A percentile compares a stretch with the other conserved stretches of the same genome.
Evolutionary conservation across 2,113 vertebrate genomes (phyloP).

Genomic region (Monopterus albus): DNA sequence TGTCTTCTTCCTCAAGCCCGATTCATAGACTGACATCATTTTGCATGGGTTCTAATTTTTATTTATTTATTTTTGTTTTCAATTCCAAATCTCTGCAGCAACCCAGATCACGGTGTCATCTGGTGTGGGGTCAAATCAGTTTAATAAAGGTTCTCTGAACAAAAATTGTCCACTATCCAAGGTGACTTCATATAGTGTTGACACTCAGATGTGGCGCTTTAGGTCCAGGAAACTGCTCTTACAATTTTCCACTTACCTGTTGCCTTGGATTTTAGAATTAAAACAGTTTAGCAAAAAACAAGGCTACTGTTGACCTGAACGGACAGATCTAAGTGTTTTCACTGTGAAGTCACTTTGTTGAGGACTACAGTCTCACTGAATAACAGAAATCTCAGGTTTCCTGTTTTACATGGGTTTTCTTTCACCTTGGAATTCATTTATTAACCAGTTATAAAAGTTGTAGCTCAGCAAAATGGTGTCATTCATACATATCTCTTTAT

Average conservation of each 20-base stretch:
- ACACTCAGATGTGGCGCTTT: slow-evolving; percentile 4
- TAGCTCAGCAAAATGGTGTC: slow-evolving; percentile 22
- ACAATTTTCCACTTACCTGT: not conserved
- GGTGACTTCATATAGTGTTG: slow-evolving; percentile 11
- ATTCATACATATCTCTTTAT: slow-evolving; percentile 20
- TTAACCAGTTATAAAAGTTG: slow-evolving; percentile 15
- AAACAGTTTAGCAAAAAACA: not conserved
- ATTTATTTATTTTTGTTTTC: slow-evolving; percentile 36
- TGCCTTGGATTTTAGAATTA: not conserved
- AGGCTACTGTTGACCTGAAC: not conserved
- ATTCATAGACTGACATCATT: slow-evolving; percentile 33
- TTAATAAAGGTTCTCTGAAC: slow-evolving; percentile 28
- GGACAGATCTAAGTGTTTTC: slow-evolving; percentile 22
- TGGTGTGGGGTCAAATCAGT: slow-evolving; percentile 6
- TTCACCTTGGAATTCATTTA: slow-evolving; percentile 39
- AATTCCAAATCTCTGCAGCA: slow-evolving; percentile 19
- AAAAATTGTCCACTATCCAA: slow-evolving; percentile 26
- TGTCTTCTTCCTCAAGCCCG: slow-evolving; percentile 21
- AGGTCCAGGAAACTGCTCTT: not conserved
- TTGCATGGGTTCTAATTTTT: slow-evolving; percentile 18
- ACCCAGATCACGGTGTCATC: slow-evolving; percentile 14
- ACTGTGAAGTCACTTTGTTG: slow-evolving; percentile 20
- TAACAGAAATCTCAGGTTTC: slow-evolving; percentile 82
- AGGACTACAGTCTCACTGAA: slow-evolving; percentile 48
- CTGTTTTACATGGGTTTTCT: slow-evolving; percentile 39